phyloP scores from a whole-genome alignment of 2,113 vertebrate genomes.

The Laterallus jamaicensis region DNA sequence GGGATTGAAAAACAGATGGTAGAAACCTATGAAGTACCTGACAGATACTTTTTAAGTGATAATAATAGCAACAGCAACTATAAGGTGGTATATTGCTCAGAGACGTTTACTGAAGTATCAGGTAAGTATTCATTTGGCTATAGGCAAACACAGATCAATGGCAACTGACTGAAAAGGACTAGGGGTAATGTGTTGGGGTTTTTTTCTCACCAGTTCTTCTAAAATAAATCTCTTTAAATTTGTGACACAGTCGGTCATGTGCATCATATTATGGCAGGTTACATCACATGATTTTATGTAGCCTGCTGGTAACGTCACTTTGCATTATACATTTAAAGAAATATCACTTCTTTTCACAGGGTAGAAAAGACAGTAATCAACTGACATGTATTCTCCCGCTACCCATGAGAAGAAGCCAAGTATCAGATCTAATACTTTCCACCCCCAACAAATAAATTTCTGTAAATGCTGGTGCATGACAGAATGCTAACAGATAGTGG shows the following conservation, averaged over 20 bases:
- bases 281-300: constrained; percentile 52
- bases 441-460: constrained; percentile 47
- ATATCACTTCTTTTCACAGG: constrained; percentile 40
- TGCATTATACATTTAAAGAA: constrained; percentile 63
- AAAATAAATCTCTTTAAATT: constrained; percentile 40
- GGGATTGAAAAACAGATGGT: background rate
- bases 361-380: constrained; percentile 53
- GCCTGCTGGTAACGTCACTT: constrained; percentile 55
- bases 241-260: constrained; percentile 35
- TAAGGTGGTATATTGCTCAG: constrained; percentile 12
- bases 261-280: constrained; percentile 39
- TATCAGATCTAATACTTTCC: constrained; percentile 51
- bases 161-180: constrained; percentile 22
- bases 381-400: constrained; percentile 48
- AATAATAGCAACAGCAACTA: background rate
- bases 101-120: constrained; percentile 33
- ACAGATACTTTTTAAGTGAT: constrained; percentile 29
- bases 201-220: background rate
- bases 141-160: constrained; percentile 59
- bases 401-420: constrained; percentile 11
- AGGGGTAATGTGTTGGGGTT: background rate
- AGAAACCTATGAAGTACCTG: background rate
- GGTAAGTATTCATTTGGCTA: constrained; percentile 39
- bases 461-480: constrained; percentile 39
- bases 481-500: constrained; percentile 50